Percentiles rank a stretch among this genome's conserved stretches.
Conservation (phyloP, 1,140 invertebrate genomes). For the Papilio polytes region DNA sequence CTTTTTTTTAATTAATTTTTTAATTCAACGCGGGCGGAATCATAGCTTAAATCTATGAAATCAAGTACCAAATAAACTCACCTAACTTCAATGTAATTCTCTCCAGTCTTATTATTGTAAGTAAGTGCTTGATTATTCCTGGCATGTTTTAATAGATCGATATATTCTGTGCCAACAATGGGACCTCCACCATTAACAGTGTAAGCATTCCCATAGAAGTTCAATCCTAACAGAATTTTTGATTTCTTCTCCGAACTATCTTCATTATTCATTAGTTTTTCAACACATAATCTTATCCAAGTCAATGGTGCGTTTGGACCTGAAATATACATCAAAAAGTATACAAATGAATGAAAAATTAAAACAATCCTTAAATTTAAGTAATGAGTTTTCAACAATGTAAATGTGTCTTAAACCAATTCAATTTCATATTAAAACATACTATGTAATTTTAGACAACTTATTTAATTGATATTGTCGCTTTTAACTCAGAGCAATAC, state of each 20-base stretch:
- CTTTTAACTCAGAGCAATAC: no score
- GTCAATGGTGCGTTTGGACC: slow-evolving; percentile 93
- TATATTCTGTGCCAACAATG: slow-evolving; percentile 91
- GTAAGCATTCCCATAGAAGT: slow-evolving; percentile 97
- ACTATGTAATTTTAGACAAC: no score
- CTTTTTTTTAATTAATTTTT: not conserved
- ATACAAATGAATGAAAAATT: not conserved
- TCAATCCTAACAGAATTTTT: slow-evolving; percentile 95
- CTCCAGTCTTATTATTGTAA: slow-evolving; percentile 91
- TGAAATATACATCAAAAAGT: slow-evolving; percentile 52
- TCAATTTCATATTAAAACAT: not conserved
- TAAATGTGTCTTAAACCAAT: not conserved
- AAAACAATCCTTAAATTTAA: not conserved
- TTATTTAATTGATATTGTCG: no score
- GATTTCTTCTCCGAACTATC: slow-evolving; percentile 84
- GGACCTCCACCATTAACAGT: slow-evolving; percentile 90
- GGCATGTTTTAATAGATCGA: slow-evolving; percentile 87
- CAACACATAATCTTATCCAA: slow-evolving; percentile 93
- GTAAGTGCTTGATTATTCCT: slow-evolving; percentile 88
- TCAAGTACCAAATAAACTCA: slow-evolving; percentile 78
- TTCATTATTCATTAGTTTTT: slow-evolving; percentile 87
- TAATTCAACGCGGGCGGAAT: not conserved
- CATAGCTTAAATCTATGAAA: not conserved
- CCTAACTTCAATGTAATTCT: slow-evolving; percentile 95
- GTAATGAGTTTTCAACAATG: not conserved